A percentile compares a stretch with the other conserved stretches of the same genome.
These are phyloP conservation scores for Cryptocephalus moraei DNA, from an alignment of 2,888 invertebrate species.

Conservation along the genomic window DNA sequence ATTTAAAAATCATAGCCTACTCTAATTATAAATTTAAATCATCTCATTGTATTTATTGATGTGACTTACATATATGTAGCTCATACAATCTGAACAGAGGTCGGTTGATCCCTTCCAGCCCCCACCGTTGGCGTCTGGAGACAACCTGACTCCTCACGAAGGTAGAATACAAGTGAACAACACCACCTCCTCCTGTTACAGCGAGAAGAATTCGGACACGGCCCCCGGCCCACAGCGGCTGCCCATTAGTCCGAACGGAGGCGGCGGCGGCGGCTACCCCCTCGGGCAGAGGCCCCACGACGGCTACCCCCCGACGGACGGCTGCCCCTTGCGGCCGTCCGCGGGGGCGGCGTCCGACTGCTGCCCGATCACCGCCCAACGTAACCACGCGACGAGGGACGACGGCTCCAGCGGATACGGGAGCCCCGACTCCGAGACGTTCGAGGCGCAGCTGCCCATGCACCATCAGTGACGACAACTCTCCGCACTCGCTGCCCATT, in stretches of 20 bases:
- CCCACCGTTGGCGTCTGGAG: conserved; percentile 31
- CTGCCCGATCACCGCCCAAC: conserved; percentile 21
- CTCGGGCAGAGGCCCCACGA: neutral
- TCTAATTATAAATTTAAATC: neutral
- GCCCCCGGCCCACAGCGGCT: conserved; percentile 32
- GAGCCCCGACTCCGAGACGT: conserved; percentile 62
- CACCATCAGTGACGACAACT: conserved; percentile 28
- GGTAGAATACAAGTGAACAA: conserved; percentile 29
- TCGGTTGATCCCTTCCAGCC: conserved; percentile 36
- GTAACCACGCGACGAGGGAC: conserved; percentile 37
- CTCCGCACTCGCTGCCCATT: conserved; percentile 6
- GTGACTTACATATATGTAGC: neutral
- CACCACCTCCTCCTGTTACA: conserved; percentile 37
- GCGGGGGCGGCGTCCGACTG: conserved; percentile 4
- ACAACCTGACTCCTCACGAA: conserved; percentile 32
- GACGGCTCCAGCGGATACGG: conserved; percentile 74
- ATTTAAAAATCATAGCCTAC: too few species aligned
- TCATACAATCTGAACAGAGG: conserved; percentile 1
- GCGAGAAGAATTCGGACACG: conserved; percentile 35
- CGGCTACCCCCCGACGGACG: neutral
- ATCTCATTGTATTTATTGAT: neutral
- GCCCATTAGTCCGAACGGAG: conserved; percentile 30
- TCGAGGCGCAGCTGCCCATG: conserved; percentile 38
- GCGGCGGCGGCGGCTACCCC: conserved; percentile 6
- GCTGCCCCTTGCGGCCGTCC: neutral